A percentile compares a stretch with the other conserved stretches of the same genome.
phyloP scores from a whole-genome alignment of 2,113 vertebrate species.

The Emberiza fucata region DNA sequence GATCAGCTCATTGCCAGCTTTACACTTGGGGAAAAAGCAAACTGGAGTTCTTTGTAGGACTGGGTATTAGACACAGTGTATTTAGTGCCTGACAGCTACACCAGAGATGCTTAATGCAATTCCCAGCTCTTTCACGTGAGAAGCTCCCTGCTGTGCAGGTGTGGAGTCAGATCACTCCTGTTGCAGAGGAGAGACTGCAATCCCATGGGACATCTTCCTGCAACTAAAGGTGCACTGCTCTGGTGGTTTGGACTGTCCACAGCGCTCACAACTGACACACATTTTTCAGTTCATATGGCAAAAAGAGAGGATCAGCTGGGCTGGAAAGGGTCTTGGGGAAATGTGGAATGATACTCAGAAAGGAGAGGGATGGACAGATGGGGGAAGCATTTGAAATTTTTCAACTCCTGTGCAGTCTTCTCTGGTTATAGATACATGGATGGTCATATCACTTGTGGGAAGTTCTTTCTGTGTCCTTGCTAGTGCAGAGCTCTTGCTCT shows the following conservation, averaged over 20 bases:
- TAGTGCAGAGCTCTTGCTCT: background rate
- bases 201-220: background rate
- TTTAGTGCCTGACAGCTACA: background rate
- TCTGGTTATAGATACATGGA: background rate
- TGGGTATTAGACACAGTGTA: background rate
- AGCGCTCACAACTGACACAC: fast-evolving
- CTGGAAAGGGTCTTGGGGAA: background rate
- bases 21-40: background rate
- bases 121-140: background rate
- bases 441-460: background rate
- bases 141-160: background rate
- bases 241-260: background rate
- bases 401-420: background rate
- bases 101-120: background rate
- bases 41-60: background rate
- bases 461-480: background rate
- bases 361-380: background rate
- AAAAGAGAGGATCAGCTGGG: background rate
- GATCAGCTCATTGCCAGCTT: background rate
- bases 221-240: background rate
- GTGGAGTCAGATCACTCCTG: background rate
- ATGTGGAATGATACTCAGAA: background rate
- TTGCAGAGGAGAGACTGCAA: background rate
- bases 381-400: background rate
- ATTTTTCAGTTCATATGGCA: background rate